Percentiles rank a stretch among this genome's conserved stretches.
Conservation (phyloP, 2,113 vertebrate species). For the Lagopus leucura region DNA sequence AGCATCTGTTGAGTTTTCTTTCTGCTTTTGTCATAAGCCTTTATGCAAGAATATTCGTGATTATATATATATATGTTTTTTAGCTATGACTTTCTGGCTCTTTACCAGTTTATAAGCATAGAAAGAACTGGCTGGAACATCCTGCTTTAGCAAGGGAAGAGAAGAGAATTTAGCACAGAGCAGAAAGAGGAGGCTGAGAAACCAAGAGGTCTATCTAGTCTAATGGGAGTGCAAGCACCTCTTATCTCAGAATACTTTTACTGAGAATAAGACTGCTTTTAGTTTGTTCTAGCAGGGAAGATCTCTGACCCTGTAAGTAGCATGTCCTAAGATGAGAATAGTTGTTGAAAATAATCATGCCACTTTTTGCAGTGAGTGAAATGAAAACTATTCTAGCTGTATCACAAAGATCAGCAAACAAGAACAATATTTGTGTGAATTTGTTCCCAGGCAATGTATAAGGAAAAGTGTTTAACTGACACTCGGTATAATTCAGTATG, state of each 20-base stretch:
- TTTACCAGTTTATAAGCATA: background rate
- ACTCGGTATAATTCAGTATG: background rate
- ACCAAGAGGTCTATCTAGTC: rapidly evolving
- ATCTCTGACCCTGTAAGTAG: background rate
- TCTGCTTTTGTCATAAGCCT: background rate
- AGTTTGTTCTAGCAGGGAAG: background rate
- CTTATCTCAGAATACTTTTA: background rate
- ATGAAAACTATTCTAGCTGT: background rate
- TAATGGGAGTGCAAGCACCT: background rate
- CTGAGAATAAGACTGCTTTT: background rate
- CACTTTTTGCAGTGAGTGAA: background rate
- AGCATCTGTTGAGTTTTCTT: background rate
- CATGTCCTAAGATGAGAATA: background rate
- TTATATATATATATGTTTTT: background rate
- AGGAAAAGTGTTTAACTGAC: background rate
- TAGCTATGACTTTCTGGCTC: background rate
- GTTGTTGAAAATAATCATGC: background rate
- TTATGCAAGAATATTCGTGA: background rate
- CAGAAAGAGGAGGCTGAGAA: background rate
- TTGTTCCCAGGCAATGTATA: background rate
- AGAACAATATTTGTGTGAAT: background rate
- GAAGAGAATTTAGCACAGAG: background rate
- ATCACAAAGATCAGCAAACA: background rate
- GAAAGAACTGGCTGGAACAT: background rate
- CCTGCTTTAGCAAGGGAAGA: background rate